Evolutionary conservation across 2,797 vertebrate genomes (phyloP), one percentile per base, ranked within the genome.

Genomic region (Brachymystax lenok): DNA sequence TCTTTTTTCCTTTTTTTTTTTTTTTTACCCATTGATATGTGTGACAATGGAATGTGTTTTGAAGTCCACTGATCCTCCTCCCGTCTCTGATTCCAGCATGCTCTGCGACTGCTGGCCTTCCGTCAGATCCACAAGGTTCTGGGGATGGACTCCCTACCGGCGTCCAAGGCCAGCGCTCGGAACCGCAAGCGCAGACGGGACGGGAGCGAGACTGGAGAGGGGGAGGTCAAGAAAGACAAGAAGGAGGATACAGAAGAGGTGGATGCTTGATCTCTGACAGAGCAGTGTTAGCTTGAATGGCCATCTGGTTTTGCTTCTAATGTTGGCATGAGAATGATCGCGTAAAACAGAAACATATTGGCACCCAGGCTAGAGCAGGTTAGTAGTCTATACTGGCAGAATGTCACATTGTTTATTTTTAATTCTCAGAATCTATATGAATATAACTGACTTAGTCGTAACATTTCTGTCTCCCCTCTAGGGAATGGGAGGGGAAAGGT

Each of bases 51-150:
- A 46, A 46, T 59, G 19, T 59, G 13, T n/a, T n/a, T 69, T n/a
- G 12, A 51, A 75, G 52, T n/a, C 51, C 19, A 17, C 35, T 72
- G 35, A 61, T 21, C 4, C 67, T 17, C 21, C 19, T 2, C 59
- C 74, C 2, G 63, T 21, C 19, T 69, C 16, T 76, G 59, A 7
- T 82, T 77, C 33, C 91, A 96, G 94, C 92, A 92, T 0, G 90
- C 93, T 3, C 90, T 96, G 82, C 88, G 96, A 74, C 85, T 95
- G 69, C 80, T 96, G 14, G 91, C 93, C 3, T 97, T 97, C 89
- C 90, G 90, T 50, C 93, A 95, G 88, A 92, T 95, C 73, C 94
- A 95, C 85, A 93, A 92, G 61, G 83, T 94, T 14, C 92, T 96
- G 30, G 93, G 92, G 59, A 95, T 94, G 90, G 92, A 94, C 28